These are phyloP conservation scores for Caenorhabditis sp. DNA, from an alignment of 2,888 invertebrate species.

Conservation along the genomic window DNA sequence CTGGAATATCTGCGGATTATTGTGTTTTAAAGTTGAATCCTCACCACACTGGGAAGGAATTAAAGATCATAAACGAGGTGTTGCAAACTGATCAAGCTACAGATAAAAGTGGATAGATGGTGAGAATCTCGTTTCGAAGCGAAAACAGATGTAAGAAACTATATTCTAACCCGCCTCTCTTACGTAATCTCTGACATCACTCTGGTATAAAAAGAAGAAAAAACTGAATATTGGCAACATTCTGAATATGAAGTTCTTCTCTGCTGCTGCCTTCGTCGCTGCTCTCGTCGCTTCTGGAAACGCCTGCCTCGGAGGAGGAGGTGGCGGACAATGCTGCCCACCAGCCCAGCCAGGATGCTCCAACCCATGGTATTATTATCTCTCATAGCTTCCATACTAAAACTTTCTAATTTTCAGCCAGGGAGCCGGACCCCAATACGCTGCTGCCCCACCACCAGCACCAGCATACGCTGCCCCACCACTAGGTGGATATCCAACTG, in stretches of 20 bases:
- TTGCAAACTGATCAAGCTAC: conserved; percentile 24
- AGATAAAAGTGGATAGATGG: conserved; percentile 7
- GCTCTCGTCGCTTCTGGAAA: conserved; percentile 36
- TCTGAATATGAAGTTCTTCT: conserved; percentile 30
- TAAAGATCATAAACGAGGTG: conserved; percentile 30
- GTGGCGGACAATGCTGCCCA: conserved; percentile 50
- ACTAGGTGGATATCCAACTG: conserved; percentile 23
- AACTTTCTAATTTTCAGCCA: conserved; percentile 3
- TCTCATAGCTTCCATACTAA: background rate
- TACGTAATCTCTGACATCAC: background rate
- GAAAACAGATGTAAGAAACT: background rate
- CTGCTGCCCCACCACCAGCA: conserved; percentile 37
- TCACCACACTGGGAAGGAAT: background rate
- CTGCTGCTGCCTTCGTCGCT: conserved; percentile 41
- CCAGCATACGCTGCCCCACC: conserved; percentile 37
- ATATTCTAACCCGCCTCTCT: conserved; percentile 7
- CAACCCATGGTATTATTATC: conserved; percentile 55
- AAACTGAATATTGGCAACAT: background rate
- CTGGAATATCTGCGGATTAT: conserved; percentile 7
- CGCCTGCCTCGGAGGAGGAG: conserved; percentile 57
- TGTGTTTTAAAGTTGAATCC: conserved; percentile 14
- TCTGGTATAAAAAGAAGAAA: conserved; percentile 12
- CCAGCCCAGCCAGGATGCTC: conserved; percentile 54
- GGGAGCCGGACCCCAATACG: conserved; percentile 38
- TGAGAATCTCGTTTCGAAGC: conserved; percentile 1